phyloP scores from a whole-genome alignment of 2,113 vertebrate genomes.

The Gymnarchus niloticus region DNA sequence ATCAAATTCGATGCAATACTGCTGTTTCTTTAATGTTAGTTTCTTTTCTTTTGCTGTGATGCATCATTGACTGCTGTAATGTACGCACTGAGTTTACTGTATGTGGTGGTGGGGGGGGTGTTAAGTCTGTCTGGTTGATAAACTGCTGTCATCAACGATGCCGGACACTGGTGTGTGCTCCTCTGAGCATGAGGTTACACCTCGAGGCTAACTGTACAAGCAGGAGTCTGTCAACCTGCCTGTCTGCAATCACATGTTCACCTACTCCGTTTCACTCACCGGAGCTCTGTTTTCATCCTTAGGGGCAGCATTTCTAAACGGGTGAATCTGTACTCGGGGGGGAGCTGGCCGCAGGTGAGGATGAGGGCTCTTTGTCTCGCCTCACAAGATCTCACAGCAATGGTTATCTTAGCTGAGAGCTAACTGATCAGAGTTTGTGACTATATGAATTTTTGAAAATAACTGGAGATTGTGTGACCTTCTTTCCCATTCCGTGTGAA shows the following conservation, averaged over 20 bases:
- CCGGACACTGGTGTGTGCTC: not conserved
- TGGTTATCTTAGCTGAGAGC: not conserved
- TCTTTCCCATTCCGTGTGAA: not conserved
- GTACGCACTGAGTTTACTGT: not conserved
- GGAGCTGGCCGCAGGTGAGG: not conserved
- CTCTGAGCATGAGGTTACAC: slow-evolving; percentile 24
- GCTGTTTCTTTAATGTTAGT: slow-evolving; percentile 2
- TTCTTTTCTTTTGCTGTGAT: not conserved
- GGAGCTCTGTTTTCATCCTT: slow-evolving; percentile 19
- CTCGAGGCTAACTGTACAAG: slow-evolving; percentile 19
- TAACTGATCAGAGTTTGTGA: not conserved
- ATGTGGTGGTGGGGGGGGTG: too few relatives aligned
- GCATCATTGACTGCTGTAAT: not conserved
- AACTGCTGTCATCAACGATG: not conserved
- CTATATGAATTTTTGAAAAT: not conserved
- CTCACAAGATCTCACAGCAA: not conserved
- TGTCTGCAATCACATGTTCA: slow-evolving; percentile 19
- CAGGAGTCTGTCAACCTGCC: slow-evolving; percentile 2
- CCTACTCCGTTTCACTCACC: slow-evolving; percentile 20
- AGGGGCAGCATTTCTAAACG: slow-evolving; percentile 42
- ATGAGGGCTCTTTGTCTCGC: not conserved
- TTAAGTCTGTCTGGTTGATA: not conserved
- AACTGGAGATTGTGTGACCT: not conserved
- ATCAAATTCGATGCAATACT: slow-evolving; percentile 1
- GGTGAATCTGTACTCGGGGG: not conserved